Evolutionary conservation across 2,888 invertebrate species (phyloP), one percentile per base, ranked within the genome.

Genomic region (Melinaea menophilus): DNA sequence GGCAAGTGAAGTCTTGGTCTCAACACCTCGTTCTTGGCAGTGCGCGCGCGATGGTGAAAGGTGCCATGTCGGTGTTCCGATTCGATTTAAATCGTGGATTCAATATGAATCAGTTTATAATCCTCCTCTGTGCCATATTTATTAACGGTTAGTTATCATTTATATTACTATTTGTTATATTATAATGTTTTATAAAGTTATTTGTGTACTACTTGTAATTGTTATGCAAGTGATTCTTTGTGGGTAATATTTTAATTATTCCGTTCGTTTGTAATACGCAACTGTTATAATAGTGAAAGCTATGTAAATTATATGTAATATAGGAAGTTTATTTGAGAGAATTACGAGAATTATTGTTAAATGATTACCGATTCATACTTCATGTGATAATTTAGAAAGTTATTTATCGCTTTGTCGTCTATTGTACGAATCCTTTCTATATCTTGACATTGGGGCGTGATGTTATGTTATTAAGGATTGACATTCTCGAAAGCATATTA

Each of bases 31-130:
- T 60, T 58, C 69, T 63, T 72, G 75, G 72, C 87, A 90, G 90
- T 90, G 82, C 82, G 86, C 83, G 75, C 79, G 84, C 86, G 88
- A 69, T 85, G 81, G 90, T 90, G 90, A 90, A 90, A 88, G 90
- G 90, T 73, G 76, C 74, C 79, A 87, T 87, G 87, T 82, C 84
- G 81, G 79, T 79, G 75, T 75, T 72, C 69, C 63, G 65, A 71
- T 79, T 77, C n/a, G 31, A 51, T 51, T 31, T 51, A 75, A 79
- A 76, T 78, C 69, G 77, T 75, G 76, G 72, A 72, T 75, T 79
- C 72, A 74, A 77, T 77, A 86, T 85, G 84, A 77, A 82, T 78
- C 79, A 80, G 70, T 77, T 78, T 74, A 80, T 87, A 79, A 75
- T 88, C 70, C 67, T 86, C 66, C 79, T 88, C 70, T 86, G 87